Evolutionary conservation across 2,797 vertebrate genomes (phyloP), one percentile per base, ranked within the genome.

Genomic region (Streptopelia turtur): DNA sequence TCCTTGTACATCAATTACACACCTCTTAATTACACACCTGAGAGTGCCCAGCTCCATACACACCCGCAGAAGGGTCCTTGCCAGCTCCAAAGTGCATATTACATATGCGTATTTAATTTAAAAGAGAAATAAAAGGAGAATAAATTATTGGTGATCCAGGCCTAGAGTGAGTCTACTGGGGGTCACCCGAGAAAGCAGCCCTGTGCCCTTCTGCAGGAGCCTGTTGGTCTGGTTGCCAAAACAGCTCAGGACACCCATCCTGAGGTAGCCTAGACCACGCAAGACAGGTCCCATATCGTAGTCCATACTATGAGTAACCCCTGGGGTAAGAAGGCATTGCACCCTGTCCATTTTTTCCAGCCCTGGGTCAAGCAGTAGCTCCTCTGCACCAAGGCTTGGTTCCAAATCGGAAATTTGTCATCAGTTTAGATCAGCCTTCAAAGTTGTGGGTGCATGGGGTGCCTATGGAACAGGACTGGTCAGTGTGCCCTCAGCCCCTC

Each of bases 61-160:
- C 77, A 92, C 82, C 80, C 91, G 2, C 95, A 96, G 65, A 96
- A 97, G 95, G 75, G 94, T 94, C 94, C 94, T 97, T 95, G 91
- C 84, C 89, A 0, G 25, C 83, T 95, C 92, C 90, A 84, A 84
- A 96, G 94, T 83, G 72, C 93, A n/a, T 70, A 95, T 96, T 94
- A 93, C 3, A 4, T 68, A 81, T 74, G 84, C 83, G 69, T 87
- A 87, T 92, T 88, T 96, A 90, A 96, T 93, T 95, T 84, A 90
- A 95, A 96, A 94, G 83, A 94, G 91, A 94, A 94, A 92, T 94
- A 93, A 94, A 96, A 96, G 91, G 66, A 63, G 78, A 95, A 86
- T 69, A 82, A 82, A 90, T 93, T 82, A 95, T 84, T 85, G 63
- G 55, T 21, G n/a, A 86, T 90, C 85, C 69, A 81, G 83, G 47